phyloP scores from a whole-genome alignment of 2,113 vertebrate genomes.

The Serilophus lunatus region DNA sequence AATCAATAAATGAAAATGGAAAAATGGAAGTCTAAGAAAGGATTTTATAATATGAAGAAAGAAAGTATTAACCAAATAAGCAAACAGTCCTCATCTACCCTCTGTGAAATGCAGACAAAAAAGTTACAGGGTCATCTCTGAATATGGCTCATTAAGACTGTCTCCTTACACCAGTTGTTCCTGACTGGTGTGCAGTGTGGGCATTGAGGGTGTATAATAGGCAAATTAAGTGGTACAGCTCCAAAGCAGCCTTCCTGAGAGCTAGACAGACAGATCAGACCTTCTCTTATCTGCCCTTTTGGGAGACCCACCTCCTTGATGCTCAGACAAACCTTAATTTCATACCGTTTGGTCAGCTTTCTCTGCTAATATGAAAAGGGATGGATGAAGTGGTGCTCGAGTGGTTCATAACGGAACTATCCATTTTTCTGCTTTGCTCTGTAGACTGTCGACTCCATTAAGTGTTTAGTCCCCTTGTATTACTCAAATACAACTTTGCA shows the following conservation, averaged over 20 bases:
- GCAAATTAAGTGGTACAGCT: neutral
- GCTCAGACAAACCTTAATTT: neutral
- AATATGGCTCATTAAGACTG: neutral
- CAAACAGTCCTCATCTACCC: neutral
- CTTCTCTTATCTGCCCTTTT: neutral
- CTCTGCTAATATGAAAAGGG: neutral
- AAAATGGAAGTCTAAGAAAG: neutral
- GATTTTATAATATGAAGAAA: neutral
- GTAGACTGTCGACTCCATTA: neutral
- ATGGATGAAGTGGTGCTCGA: neutral
- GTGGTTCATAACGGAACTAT: neutral
- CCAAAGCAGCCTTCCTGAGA: neutral
- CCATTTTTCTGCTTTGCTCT: neutral
- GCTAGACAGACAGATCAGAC: neutral
- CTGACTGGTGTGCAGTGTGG: neutral
- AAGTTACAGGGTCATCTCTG: neutral
- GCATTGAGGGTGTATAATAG: neutral
- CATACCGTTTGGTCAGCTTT: neutral
- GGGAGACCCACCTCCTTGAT: neutral
- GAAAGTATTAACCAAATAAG: neutral
- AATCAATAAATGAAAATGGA: neutral
- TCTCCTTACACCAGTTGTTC: neutral
- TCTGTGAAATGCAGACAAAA: neutral
- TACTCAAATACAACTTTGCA: neutral
- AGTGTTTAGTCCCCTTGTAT: neutral